Evolutionary conservation across 2,888 invertebrate species (phyloP).

Genomic region (Neria commutata): DNA sequence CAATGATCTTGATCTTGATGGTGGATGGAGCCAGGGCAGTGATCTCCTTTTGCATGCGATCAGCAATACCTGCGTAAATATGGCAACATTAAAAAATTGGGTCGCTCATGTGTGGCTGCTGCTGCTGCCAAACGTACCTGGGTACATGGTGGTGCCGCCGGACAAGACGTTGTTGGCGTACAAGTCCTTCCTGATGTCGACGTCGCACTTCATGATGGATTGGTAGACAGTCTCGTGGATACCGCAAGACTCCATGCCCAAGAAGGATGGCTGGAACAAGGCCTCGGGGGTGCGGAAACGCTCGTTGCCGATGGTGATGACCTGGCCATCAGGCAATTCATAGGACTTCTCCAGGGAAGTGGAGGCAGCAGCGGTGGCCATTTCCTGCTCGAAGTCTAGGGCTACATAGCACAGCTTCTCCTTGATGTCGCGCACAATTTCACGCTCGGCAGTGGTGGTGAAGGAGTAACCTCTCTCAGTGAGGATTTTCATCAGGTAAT

Average conservation of each 20-base stretch:
- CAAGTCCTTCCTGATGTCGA: conserved; percentile 92
- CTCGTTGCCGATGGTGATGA: conserved; percentile 92
- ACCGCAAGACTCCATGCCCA: conserved; percentile 83
- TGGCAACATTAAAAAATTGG: conserved; percentile 3
- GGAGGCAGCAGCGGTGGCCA: conserved; percentile 91
- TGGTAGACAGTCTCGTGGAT: conserved; percentile 95
- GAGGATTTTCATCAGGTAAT: conserved; percentile 93
- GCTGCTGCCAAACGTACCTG: conserved; percentile 64
- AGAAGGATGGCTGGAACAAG: conserved; percentile 91
- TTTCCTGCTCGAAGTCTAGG: conserved; percentile 91
- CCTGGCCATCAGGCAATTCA: conserved; percentile 91
- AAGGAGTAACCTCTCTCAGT: conserved; percentile 90
- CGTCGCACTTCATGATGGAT: conserved; percentile 97
- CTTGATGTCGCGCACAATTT: conserved; percentile 95
- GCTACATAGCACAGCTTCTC: conserved; percentile 93
- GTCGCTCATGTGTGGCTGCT: not conserved
- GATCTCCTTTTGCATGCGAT: conserved; percentile 90
- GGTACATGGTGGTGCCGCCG: conserved; percentile 88
- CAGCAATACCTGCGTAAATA: conserved; percentile 69
- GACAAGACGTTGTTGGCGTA: conserved; percentile 92
- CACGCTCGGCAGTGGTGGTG: conserved; percentile 90
- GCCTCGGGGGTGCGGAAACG: conserved; percentile 95
- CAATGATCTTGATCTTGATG: conserved; percentile 94
- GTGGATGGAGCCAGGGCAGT: conserved; percentile 87
- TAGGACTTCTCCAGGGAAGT: conserved; percentile 94